Base-by-base conservation (phyloP, 2,797 vertebrate species). In the Cercopithecus neglectus region DNA sequence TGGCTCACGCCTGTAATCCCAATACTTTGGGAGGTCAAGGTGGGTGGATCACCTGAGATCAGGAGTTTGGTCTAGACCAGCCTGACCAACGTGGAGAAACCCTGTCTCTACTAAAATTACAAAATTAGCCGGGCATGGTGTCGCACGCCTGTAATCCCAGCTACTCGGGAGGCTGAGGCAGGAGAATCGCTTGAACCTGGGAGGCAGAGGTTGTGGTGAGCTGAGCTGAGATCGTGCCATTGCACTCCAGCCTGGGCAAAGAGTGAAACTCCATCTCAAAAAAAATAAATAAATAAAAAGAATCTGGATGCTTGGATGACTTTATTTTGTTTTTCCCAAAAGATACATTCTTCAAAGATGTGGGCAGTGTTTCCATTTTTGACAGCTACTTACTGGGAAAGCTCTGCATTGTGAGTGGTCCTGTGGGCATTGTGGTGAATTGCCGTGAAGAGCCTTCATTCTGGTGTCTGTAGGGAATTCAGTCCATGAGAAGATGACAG, bases 321-420 rank as follows among this genome's bases (percentile, higher is more conserved):
- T 98, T 99, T 95, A 99, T 99, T 94, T 64, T 67, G 61, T 67
- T 99, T 99, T 96, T 92, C 99, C 98, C 10, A 17, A 99, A 98
- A 98, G 99, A 99, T 80, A 95, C 98, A 36, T 99, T 99, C 98
- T 99, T 99, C 19, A 99, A 99, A 98, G 99, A 98, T 4, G 99
- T 99, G 39, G 99, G 99, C 98, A 99, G 99, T 0, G 41, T 99
- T 97, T 99, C 99, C 98, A 99, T 99, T 98, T 99, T 99, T 81
- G 99, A 99, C 98, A 99, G 99, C 98, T 99, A 99, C 97, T 99
- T 99, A 99, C 98, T 99, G 70, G 99, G 99, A 98, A 99, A 96
- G 94, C 99, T 99, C 67, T 99, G 99, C 99, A 99, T 46, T 80
- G n/a, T 16, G n/a, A 16, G 26, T 3, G 99, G 99, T 19, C 99